A percentile compares a stretch with the other conserved stretches of the same genome.
Evolutionary conservation across 2,888 invertebrate genomes (phyloP).

Genomic region (Glyphotaelius pellucidus): DNA sequence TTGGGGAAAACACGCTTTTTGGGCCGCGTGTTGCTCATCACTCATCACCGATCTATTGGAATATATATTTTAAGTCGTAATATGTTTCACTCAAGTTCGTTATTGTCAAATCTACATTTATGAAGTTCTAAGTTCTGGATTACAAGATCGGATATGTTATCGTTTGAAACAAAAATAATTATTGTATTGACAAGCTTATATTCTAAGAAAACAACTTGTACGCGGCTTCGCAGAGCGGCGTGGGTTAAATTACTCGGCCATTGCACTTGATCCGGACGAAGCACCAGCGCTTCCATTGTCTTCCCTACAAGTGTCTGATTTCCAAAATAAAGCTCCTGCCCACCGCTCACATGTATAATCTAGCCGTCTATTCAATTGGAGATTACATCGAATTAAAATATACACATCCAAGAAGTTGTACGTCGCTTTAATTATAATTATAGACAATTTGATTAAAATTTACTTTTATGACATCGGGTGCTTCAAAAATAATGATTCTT

Average conservation of each 20-base stretch:
- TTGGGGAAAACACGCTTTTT: too few species aligned
- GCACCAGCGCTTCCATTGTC: conserved; percentile 15
- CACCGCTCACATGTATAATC: not conserved
- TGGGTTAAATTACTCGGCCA: conserved; percentile 30
- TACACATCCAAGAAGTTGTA: not conserved
- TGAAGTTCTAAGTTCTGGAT: too few species aligned
- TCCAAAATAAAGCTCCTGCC: not conserved
- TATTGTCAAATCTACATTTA: too few species aligned
- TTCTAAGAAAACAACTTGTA: not conserved
- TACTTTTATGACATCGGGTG: not conserved
- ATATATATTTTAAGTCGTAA: too few species aligned
- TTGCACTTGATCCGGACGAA: conserved; percentile 1
- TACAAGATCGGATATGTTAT: not conserved
- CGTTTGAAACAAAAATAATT: not conserved
- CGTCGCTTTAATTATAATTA: not conserved
- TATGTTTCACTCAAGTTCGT: too few species aligned
- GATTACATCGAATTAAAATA: not conserved
- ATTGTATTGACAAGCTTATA: not conserved
- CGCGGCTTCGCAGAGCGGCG: not conserved
- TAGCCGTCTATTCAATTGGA: not conserved
- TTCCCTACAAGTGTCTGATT: not conserved
- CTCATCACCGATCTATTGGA: too few species aligned
- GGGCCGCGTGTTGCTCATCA: too few species aligned
- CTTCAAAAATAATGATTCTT: not conserved
- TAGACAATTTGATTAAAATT: not conserved